Evolutionary conservation across 2,113 vertebrate genomes (phyloP), one percentile per base, ranked within the genome.

Genomic region (Gobius niger): DNA sequence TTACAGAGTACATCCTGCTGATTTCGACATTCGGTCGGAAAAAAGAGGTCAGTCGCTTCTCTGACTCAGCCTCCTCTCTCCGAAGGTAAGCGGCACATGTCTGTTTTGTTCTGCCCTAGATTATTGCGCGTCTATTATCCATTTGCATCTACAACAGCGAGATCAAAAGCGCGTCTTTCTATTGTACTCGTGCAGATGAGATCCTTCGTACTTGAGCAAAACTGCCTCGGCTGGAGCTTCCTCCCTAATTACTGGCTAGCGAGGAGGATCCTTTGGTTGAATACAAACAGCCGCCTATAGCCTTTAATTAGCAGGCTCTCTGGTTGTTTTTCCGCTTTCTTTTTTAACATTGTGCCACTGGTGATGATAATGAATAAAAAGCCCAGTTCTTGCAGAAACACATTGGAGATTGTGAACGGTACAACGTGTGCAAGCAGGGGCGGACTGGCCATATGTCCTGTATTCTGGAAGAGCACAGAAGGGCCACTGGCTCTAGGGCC

Each of bases 241-340:
- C 70, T 9, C 52, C 78, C 76, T 85, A 87, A 90, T 87, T 87
- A 84, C 72, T 19, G 75, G 68, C 77, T 87, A 87, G 87, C 79
- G 69, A 89, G 78, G 76, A 84, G 78, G 75, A 82, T 78, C 72
- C 79, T 9, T 56, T 75, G 8, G 5, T 86, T 85, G 81, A 83
- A 77, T 69, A 71, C 75, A 86, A 87, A 87, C 82, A 86, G 68
- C 68, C 70, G 77, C 78, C 77, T 60, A 34, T 24, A 74, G 80
- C 66, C 77, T 65, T 82, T 83, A 86, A 89, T 87, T 79, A 88
- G 77, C 81, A n/a, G 77, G 56, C 50, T 76, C 68, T 67, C 72
- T 66, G 24, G 24, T 81, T 79, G 68, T 71, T 80, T 83, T 82
- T 81, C 84, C 6, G 13, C 34, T 56, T 56, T n/a, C n/a, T n/a